Conservation (phyloP, 2,797 vertebrate species). For the Cottoperca gobio region DNA sequence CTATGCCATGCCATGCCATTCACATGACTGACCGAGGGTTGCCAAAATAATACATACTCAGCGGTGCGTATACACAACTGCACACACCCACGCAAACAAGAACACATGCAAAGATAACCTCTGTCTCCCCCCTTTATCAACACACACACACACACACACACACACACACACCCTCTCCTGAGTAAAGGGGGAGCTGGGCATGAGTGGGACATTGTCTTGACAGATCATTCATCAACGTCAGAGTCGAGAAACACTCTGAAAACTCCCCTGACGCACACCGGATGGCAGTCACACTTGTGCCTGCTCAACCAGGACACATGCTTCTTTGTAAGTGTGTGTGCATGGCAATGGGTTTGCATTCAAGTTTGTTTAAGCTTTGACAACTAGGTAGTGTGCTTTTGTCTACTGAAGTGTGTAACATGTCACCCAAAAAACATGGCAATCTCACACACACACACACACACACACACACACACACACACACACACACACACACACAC, state of each 20-base stretch:
- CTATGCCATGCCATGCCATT: constrained; percentile 41
- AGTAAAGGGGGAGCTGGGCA: constrained; percentile 70
- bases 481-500: neutral
- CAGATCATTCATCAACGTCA: constrained; percentile 87
- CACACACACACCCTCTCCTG: constrained; percentile 61
- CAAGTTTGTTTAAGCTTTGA: constrained; percentile 55
- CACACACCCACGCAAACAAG: constrained; percentile 43
- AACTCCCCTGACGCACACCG: constrained; percentile 68
- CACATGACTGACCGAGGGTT: constrained; percentile 38
- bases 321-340: constrained; percentile 44
- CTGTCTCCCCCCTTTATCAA: neutral
- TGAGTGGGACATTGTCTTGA: constrained; percentile 73
- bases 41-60: constrained; percentile 62
- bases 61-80: constrained; percentile 31
- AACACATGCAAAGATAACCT: constrained; percentile 62
- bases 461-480: neutral
- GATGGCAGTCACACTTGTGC: constrained; percentile 61
- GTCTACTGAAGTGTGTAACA: constrained; percentile 20
- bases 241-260: constrained; percentile 52
- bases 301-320: constrained; percentile 56
- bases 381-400: constrained; percentile 19
- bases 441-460: neutral
- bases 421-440: neutral
- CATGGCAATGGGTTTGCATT: constrained; percentile 28
- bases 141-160: constrained; percentile 40